phyloP scores from a whole-genome alignment of 2,797 vertebrate species.

The Phoxinus dragarum region DNA sequence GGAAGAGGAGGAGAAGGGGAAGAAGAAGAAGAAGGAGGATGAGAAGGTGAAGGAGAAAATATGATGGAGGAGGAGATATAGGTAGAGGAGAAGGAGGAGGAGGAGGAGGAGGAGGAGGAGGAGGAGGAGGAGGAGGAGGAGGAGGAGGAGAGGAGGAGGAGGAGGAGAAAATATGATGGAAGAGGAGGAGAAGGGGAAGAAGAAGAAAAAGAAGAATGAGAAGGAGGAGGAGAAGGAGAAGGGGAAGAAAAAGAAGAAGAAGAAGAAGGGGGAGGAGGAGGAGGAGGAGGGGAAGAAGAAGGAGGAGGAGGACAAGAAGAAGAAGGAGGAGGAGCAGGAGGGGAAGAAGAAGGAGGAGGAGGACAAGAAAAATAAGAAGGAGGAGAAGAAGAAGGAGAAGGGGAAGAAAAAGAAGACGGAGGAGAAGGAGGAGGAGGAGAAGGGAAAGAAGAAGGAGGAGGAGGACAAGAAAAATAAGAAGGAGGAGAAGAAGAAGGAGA shows the following conservation, averaged over 20 bases:
- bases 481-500: accelerated
- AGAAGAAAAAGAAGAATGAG: accelerated
- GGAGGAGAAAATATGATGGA: accelerated
- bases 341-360: accelerated
- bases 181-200: too few relatives aligned
- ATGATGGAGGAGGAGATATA: too few relatives aligned
- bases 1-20: too few relatives aligned
- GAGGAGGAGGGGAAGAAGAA: accelerated
- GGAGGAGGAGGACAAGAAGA: too few relatives aligned
- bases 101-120: accelerated
- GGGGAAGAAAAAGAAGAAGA: too few relatives aligned
- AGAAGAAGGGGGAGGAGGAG: too few relatives aligned
- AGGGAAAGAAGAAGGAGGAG: accelerated
- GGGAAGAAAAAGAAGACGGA: accelerated
- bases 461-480: accelerated
- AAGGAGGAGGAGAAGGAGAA: accelerated
- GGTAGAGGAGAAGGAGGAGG: too few relatives aligned
- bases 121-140: accelerated
- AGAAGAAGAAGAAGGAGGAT: accelerated
- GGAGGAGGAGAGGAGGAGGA: too few relatives aligned
- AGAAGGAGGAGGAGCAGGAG: too few relatives aligned
- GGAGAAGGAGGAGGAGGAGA: accelerated
- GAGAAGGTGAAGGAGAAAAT: too few relatives aligned
- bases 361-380: accelerated
- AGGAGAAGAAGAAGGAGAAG: accelerated